Percentiles rank a stretch among this genome's conserved stretches.
These are phyloP conservation scores for Scolopax mira DNA, from an alignment of 2,113 vertebrate genomes.

Conservation along the genomic window DNA sequence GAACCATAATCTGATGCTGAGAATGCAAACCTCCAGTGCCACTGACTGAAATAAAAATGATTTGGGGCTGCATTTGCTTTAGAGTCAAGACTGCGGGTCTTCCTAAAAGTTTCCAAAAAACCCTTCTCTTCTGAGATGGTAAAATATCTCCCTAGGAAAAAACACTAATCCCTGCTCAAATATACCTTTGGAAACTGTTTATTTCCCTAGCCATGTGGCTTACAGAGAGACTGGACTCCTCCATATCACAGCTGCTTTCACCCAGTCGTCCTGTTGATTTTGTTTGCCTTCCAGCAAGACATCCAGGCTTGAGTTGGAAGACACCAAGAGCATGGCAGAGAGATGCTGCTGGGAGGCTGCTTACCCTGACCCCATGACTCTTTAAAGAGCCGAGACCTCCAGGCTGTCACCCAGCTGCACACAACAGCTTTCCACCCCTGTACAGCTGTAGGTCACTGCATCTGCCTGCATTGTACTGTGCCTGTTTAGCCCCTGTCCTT, in stretches of 20 bases:
- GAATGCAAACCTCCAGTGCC: background rate
- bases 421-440: background rate
- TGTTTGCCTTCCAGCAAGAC: background rate
- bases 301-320: background rate
- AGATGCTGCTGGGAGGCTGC: background rate
- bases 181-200: background rate
- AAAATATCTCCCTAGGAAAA: background rate
- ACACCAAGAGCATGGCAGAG: background rate
- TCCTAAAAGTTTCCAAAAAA: background rate
- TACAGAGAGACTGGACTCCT: background rate
- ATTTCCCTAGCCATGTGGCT: background rate
- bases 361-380: background rate
- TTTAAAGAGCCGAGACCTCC: background rate
- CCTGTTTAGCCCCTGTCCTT: background rate
- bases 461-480: background rate
- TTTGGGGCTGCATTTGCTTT: background rate
- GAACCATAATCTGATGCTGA: background rate
- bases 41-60: background rate
- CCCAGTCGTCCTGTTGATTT: background rate
- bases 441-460: background rate
- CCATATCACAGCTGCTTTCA: background rate
- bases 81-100: rapidly evolving
- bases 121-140: background rate
- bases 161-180: background rate
- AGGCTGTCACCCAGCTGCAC: background rate